Evolutionary conservation across 2,113 vertebrate genomes (phyloP).

Genomic region (Sterna hirundo): DNA sequence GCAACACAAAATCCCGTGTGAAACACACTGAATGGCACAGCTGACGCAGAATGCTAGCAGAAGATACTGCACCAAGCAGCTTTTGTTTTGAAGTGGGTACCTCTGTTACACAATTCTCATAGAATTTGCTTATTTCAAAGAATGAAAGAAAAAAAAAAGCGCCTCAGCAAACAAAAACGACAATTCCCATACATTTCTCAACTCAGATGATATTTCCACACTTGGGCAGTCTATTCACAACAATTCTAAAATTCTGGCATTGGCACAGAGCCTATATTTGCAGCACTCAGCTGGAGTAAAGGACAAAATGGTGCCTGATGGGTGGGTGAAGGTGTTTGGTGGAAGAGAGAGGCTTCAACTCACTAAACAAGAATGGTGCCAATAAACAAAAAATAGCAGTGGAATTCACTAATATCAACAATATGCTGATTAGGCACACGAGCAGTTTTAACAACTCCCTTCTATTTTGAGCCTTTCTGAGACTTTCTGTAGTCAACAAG

Average conservation of each 20-base stretch:
- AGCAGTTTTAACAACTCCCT: background rate
- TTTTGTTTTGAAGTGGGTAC: constrained; percentile 51
- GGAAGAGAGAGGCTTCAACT: background rate
- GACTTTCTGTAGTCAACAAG: background rate
- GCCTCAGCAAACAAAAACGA: background rate
- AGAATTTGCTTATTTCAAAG: constrained; percentile 37
- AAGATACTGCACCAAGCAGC: constrained; percentile 21
- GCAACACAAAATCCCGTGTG: background rate
- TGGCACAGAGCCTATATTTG: background rate
- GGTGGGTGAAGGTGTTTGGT: background rate
- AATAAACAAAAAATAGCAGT: background rate
- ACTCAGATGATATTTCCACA: background rate
- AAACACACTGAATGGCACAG: constrained; percentile 9
- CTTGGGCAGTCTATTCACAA: background rate
- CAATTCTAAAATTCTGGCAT: background rate
- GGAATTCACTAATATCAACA: background rate
- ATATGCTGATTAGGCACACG: background rate
- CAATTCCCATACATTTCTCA: constrained; percentile 40
- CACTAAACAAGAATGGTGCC: background rate
- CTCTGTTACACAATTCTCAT: constrained; percentile 1
- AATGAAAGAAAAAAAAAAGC: background rate
- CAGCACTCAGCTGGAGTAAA: background rate
- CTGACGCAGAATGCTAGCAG: background rate
- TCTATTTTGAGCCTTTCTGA: background rate
- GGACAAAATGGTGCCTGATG: background rate